Conservation (phyloP, 2,797 vertebrate genomes). For the Thripadectes ignobilis region DNA sequence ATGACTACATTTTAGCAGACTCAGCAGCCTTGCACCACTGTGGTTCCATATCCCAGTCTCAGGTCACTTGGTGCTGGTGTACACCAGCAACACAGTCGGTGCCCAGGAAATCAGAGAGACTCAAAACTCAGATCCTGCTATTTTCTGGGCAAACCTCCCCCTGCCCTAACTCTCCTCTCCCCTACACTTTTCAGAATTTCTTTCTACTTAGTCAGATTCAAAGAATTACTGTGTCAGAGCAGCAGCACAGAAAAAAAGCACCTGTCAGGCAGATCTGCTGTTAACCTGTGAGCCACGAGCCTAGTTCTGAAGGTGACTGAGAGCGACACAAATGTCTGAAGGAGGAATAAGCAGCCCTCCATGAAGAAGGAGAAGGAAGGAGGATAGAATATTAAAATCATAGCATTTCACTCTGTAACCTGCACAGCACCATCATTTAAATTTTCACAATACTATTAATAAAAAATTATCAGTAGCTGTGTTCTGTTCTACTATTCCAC, state of each 20-base stretch:
- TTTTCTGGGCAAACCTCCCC: not conserved
- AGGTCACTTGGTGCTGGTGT: not conserved
- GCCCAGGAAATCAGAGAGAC: not conserved
- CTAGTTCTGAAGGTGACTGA: rapidly evolving
- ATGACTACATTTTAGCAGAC: not conserved
- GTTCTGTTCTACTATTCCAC: not conserved
- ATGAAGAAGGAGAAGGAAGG: not conserved
- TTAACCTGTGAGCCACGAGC: not conserved
- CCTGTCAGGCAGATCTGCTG: not conserved
- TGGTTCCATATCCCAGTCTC: not conserved
- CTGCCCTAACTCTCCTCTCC: not conserved
- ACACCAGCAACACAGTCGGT: not conserved
- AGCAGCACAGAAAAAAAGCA: not conserved
- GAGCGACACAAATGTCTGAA: not conserved
- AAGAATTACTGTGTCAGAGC: not conserved
- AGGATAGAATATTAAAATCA: not conserved
- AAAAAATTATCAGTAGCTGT: not conserved
- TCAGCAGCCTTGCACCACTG: not conserved
- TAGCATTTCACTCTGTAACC: not conserved
- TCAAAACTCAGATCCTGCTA: not conserved
- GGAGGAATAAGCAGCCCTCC: not conserved
- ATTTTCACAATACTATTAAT: not conserved
- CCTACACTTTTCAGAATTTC: not conserved
- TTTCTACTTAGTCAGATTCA: not conserved
- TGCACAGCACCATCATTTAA: not conserved